phyloP scores from a whole-genome alignment of 1,140 invertebrate genomes.

The Paralvinella palmiformis region DNA sequence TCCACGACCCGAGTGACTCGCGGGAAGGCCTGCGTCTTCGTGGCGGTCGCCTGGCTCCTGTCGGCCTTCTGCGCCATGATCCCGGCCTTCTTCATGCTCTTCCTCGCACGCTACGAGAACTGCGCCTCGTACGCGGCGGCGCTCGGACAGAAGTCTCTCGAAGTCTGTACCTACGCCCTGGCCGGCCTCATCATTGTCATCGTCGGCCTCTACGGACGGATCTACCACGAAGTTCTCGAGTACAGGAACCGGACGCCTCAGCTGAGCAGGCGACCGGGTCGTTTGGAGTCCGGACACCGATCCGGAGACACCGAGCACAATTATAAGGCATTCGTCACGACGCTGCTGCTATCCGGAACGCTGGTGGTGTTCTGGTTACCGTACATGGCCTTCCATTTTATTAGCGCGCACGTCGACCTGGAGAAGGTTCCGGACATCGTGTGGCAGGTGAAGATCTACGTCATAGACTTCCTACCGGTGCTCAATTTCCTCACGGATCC shows the following conservation, averaged over 20 bases:
- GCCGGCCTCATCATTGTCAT: conserved; percentile 18
- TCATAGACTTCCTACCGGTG: conserved; percentile 19
- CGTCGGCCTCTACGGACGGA: conserved; percentile 16
- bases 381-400: conserved; percentile 18
- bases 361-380: conserved; percentile 21
- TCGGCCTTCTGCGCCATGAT: conserved; percentile 4
- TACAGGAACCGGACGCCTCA: conserved; percentile 3
- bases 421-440: conserved; percentile 10
- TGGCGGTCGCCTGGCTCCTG: conserved; percentile 11
- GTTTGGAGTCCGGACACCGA: background rate
- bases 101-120: background rate
- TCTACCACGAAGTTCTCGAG: conserved; percentile 15
- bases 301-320: conserved; percentile 1
- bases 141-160: conserved; percentile 9
- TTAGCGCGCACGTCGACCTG: conserved; percentile 13
- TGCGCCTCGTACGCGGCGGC: background rate
- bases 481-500: conserved; percentile 21
- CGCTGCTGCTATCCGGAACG: conserved; percentile 13
- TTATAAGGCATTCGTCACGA: conserved; percentile 20
- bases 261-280: background rate
- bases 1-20: conserved; percentile 7
- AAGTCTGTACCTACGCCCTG: conserved; percentile 17
- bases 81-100: conserved; percentile 1
- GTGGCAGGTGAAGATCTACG: conserved; percentile 17
- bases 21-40: background rate